Percentiles rank a stretch among this genome's conserved stretches.
Evolutionary conservation across 2,113 vertebrate species (phyloP).

Genomic region (Leiothrix lutea): DNA sequence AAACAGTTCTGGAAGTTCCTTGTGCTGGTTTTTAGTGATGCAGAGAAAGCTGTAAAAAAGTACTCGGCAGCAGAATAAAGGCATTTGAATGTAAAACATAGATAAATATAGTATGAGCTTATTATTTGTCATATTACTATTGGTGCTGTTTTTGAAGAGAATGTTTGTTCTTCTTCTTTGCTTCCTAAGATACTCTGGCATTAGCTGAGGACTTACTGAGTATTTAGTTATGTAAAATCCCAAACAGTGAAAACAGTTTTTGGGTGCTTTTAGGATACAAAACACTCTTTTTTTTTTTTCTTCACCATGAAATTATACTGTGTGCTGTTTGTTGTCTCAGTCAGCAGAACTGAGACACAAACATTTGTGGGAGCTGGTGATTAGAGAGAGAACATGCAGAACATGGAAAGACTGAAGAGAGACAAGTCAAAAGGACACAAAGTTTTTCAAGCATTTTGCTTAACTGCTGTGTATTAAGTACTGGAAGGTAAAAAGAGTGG

Average conservation of each 20-base stretch:
- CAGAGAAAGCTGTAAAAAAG: not conserved
- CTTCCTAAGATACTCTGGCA: not conserved
- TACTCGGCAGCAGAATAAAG: not conserved
- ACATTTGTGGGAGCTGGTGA: conserved; percentile 2
- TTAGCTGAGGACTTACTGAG: not conserved
- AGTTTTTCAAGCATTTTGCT: not conserved
- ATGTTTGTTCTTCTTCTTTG: not conserved
- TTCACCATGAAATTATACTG: not conserved
- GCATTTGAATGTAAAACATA: not conserved
- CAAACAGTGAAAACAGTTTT: not conserved
- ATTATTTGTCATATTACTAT: not conserved
- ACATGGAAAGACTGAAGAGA: not conserved
- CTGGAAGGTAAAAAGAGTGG: not conserved
- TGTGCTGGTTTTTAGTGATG: not conserved
- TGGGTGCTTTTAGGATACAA: not conserved
- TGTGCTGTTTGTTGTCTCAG: not conserved
- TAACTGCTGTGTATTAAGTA: not conserved
- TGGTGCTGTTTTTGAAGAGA: not conserved
- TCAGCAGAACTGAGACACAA: conserved; percentile 12
- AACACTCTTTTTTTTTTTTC: not conserved
- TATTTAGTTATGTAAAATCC: conserved; percentile 21
- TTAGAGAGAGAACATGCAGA: not conserved
- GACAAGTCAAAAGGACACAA: not conserved
- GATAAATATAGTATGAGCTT: not conserved
- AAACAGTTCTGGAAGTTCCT: not conserved